Conservation (phyloP, 2,113 vertebrate species). For the Aptenodytes forsteri region DNA sequence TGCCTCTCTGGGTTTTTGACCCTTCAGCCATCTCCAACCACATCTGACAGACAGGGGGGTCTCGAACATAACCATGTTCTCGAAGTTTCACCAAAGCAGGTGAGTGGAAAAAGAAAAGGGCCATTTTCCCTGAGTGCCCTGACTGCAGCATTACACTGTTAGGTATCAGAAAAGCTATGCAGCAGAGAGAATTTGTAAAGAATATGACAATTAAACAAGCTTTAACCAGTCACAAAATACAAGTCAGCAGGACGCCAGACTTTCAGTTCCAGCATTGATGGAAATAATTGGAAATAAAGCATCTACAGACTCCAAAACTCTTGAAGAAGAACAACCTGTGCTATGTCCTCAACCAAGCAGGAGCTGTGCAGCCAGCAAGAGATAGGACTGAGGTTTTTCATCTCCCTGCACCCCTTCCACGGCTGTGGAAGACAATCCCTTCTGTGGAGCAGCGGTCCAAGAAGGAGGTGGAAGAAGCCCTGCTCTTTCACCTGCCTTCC, state of each 20-base stretch:
- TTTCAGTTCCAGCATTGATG: neutral
- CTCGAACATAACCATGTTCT: neutral
- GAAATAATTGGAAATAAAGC: neutral
- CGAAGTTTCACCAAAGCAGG: neutral
- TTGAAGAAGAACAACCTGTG: neutral
- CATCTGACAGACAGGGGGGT: neutral
- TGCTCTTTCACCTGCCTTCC: neutral
- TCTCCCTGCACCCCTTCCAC: neutral
- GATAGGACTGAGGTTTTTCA: neutral
- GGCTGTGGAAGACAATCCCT: neutral
- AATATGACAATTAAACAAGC: neutral
- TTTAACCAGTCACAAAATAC: neutral
- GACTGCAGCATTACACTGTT: rapidly evolving
- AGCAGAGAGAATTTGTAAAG: neutral
- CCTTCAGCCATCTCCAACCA: neutral
- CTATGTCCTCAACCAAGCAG: rapidly evolving
- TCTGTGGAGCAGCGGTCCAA: neutral
- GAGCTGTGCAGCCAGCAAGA: neutral
- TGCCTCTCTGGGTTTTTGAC: neutral
- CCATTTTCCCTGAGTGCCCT: neutral
- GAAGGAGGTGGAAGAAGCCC: neutral
- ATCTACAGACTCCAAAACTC: neutral
- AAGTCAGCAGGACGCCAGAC: neutral
- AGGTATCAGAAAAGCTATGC: neutral
- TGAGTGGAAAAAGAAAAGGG: neutral